These are phyloP conservation scores for Ceraclea dissimilis DNA, from an alignment of 2,888 invertebrate species.

Conservation along the genomic window DNA sequence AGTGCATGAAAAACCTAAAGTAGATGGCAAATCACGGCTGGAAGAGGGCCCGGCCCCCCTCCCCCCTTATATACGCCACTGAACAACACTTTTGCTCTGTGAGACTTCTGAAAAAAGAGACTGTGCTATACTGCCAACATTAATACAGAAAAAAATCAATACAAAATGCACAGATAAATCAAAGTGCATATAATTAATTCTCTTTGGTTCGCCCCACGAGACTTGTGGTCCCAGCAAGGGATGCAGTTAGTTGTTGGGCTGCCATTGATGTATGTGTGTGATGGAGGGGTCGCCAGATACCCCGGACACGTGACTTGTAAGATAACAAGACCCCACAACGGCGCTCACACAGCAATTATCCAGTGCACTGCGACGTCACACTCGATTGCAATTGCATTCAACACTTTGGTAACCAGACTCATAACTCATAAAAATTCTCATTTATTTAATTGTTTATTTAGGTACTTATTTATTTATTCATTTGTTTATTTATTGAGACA, in stretches of 20 bases:
- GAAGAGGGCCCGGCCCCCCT: no score
- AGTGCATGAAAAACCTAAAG: no score
- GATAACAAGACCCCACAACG: neutral
- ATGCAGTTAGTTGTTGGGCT: neutral
- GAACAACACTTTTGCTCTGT: no score
- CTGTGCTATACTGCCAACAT: no score
- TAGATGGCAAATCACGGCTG: no score
- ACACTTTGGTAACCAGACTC: neutral
- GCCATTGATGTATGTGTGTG: neutral
- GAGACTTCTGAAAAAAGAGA: no score
- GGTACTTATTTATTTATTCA: no score
- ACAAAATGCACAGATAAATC: neutral
- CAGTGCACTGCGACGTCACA: neutral
- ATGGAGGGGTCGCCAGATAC: neutral
- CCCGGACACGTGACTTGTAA: neutral
- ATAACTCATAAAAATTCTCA: no score
- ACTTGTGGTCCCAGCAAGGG: neutral
- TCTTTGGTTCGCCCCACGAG: neutral
- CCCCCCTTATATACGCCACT: no score
- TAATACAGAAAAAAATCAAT: slow-evolving; percentile 1
- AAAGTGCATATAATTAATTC: neutral
- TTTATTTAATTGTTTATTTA: no score
- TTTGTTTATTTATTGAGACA: no score
- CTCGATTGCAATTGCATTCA: neutral
- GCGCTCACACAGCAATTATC: neutral